Conservation (phyloP, 2,797 vertebrate genomes). For the Amniataba percoides region DNA sequence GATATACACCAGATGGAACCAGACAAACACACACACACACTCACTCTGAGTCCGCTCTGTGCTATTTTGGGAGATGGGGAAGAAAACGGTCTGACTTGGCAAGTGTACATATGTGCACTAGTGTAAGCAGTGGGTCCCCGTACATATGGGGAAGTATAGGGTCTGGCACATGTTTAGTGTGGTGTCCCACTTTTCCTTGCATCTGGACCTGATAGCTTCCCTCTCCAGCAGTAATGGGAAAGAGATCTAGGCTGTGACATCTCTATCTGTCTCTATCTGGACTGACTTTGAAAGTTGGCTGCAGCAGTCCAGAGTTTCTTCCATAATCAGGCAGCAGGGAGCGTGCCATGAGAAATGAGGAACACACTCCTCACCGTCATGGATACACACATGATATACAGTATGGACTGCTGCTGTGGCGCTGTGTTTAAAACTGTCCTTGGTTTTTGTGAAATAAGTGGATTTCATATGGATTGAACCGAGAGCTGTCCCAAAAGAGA, state of each 20-base stretch:
- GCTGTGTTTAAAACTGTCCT: conserved; percentile 50
- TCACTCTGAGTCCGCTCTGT: conserved; percentile 41
- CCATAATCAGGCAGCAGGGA: conserved; percentile 48
- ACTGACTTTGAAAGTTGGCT: conserved; percentile 59
- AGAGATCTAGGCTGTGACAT: conserved; percentile 54
- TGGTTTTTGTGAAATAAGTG: conserved; percentile 48
- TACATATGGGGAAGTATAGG: conserved; percentile 73
- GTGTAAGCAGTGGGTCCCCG: conserved; percentile 66
- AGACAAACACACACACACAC: conserved; percentile 56
- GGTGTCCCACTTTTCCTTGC: conserved; percentile 77
- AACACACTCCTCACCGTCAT: conserved; percentile 10
- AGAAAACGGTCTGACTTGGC: conserved; percentile 78
- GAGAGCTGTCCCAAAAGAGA: conserved; percentile 27
- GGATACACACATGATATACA: conserved; percentile 8
- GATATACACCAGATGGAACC: conserved; percentile 72
- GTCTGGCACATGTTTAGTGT: conserved; percentile 71
- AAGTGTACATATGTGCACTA: conserved; percentile 61
- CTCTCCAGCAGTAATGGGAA: conserved; percentile 42
- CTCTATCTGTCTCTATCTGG: conserved; percentile 62
- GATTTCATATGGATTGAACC: conserved; percentile 45
- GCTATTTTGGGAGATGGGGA: conserved; percentile 72
- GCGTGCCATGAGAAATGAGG: conserved; percentile 40
- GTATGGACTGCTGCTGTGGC: background rate
- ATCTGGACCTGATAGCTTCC: conserved; percentile 76
- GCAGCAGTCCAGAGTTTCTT: conserved; percentile 26